Conservation (phyloP, 2,888 invertebrate species). For the Arrhopalites spinosus region DNA sequence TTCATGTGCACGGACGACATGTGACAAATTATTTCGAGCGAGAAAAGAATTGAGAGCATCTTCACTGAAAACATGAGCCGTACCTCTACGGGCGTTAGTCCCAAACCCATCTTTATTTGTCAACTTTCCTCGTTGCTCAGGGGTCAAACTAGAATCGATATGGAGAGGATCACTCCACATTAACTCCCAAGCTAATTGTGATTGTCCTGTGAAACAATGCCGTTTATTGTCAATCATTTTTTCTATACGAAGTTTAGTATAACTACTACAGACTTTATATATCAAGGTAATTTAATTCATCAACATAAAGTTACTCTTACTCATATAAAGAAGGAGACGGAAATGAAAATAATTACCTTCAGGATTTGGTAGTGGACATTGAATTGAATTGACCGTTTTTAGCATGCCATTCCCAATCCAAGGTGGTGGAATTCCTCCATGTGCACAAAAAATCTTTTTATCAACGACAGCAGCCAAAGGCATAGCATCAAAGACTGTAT, state of each 20-base stretch:
- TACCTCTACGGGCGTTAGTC: conserved; percentile 70
- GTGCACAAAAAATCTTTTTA: conserved; percentile 76
- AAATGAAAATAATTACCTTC: too few relatives aligned
- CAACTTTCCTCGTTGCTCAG: background rate
- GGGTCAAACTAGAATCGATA: conserved; percentile 57
- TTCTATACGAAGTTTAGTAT: too few relatives aligned
- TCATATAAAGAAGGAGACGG: too few relatives aligned
- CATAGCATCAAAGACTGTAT: conserved; percentile 72
- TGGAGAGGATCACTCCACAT: conserved; percentile 78
- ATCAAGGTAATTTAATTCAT: too few relatives aligned
- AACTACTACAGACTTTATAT: too few relatives aligned
- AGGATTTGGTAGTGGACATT: conserved; percentile 68
- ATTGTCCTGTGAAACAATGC: too few relatives aligned
- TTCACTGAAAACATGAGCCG: conserved; percentile 73
- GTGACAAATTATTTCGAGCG: conserved; percentile 68
- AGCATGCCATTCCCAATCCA: conserved; percentile 68
- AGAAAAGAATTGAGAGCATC: conserved; percentile 73
- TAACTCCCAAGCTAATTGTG: conserved; percentile 76
- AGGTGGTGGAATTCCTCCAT: conserved; percentile 77
- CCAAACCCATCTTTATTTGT: conserved; percentile 68
- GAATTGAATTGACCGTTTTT: conserved; percentile 69
- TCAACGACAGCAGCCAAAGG: conserved; percentile 77
- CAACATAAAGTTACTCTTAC: too few relatives aligned
- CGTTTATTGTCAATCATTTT: too few relatives aligned
- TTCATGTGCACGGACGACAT: conserved; percentile 76